Evolutionary conservation across 2,797 vertebrate genomes (phyloP).

Genomic region (Pristis pectinata): DNA sequence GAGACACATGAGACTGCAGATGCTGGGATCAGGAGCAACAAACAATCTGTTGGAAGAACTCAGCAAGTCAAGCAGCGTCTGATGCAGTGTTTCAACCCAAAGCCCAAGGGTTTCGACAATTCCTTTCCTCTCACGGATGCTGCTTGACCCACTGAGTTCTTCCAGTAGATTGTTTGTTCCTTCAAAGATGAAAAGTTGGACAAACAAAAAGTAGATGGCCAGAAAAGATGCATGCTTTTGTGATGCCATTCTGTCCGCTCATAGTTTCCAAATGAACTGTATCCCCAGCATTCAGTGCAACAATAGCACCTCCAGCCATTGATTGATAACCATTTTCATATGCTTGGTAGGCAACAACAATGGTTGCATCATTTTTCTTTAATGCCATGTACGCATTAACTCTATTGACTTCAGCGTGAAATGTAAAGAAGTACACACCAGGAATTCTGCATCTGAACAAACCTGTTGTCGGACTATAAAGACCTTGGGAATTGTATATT

Average conservation of each 20-base stretch:
- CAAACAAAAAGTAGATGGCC: not conserved
- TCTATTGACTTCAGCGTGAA: not conserved
- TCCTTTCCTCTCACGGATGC: no score
- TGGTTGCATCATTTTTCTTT: not conserved
- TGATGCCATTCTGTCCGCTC: not conserved
- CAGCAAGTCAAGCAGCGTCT: no score
- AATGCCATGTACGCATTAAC: not conserved
- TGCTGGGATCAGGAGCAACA: no score
- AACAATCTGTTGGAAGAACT: no score
- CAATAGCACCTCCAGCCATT: not conserved
- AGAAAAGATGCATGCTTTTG: not conserved
- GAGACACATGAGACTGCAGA: no score
- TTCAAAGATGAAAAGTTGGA: not conserved
- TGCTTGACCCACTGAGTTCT: no score
- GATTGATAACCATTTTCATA: not conserved
- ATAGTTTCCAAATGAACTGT: not conserved
- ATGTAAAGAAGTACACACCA: slow-evolving; percentile 20
- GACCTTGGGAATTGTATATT: slow-evolving; percentile 6
- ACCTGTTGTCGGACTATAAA: not conserved
- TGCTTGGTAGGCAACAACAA: not conserved
- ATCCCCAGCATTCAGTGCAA: not conserved
- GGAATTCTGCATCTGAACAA: not conserved
- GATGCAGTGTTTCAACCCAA: no score
- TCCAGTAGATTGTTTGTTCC: no score
- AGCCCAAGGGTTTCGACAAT: no score